Percentiles rank a stretch among this genome's conserved stretches.
Evolutionary conservation across 2,113 vertebrate species (phyloP).

Genomic region (Hippocampus guttulatus): DNA sequence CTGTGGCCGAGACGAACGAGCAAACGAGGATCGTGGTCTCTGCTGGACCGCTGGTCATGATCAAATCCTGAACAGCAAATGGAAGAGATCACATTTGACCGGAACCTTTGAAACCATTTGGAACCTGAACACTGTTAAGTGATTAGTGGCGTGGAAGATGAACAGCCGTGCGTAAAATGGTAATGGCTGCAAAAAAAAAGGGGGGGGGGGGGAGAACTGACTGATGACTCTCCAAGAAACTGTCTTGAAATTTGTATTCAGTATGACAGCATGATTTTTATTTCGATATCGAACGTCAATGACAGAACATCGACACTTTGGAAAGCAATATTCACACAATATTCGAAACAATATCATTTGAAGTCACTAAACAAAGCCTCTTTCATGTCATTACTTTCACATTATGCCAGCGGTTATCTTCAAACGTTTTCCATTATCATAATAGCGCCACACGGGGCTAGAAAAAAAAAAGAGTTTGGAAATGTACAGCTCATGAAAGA

Average conservation of each 20-base stretch:
- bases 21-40: constrained; percentile 40
- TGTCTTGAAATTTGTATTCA: neutral
- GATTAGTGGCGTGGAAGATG: no score
- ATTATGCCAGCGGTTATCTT: neutral
- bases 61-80: neutral
- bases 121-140: neutral
- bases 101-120: neutral
- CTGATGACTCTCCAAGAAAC: neutral
- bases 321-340: neutral
- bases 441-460: neutral
- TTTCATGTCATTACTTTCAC: neutral
- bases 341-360: neutral
- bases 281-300: neutral
- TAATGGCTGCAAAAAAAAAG: neutral
- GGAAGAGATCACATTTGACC: neutral
- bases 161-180: neutral
- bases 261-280: neutral
- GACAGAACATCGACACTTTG: neutral
- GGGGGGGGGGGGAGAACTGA: no score
- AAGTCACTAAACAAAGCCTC: neutral
- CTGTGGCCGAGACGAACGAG: neutral
- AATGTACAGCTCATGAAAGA: no score
- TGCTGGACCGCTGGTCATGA: constrained; percentile 40
- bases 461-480: no score
- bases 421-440: neutral